phyloP scores from a whole-genome alignment of 2,113 vertebrate species.

The Eudorcas thomsonii region DNA sequence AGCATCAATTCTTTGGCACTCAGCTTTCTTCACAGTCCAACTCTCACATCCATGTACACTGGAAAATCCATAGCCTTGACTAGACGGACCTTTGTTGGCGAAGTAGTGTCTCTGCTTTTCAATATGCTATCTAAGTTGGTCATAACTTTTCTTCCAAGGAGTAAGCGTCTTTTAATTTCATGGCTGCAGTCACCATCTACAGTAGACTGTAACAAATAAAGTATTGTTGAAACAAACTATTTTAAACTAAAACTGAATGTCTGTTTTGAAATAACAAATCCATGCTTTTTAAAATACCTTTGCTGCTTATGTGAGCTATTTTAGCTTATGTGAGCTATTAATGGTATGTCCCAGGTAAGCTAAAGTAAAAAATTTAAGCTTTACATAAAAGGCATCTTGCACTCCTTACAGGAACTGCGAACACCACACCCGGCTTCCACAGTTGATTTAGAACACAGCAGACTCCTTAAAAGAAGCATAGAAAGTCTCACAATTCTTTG shows the following conservation, averaged over 20 bases:
- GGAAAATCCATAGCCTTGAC: too few relatives aligned
- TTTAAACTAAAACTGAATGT: neutral
- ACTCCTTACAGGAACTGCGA: constrained; percentile 51
- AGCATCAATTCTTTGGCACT: too few relatives aligned
- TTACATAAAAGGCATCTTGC: constrained; percentile 49
- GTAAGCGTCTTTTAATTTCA: too few relatives aligned
- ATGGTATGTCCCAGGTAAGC: constrained; percentile 48
- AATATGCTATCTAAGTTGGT: too few relatives aligned
- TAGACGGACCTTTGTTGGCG: too few relatives aligned
- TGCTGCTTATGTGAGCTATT: constrained; percentile 26
- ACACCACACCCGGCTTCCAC: constrained; percentile 17
- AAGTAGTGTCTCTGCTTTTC: too few relatives aligned
- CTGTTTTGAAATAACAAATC: neutral
- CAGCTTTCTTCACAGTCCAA: too few relatives aligned
- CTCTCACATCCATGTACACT: too few relatives aligned
- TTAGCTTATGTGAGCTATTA: constrained; percentile 28
- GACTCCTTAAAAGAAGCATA: neutral
- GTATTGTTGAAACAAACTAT: neutral
- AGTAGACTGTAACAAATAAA: neutral
- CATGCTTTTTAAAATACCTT: neutral
- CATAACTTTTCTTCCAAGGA: too few relatives aligned
- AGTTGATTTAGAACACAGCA: constrained; percentile 29
- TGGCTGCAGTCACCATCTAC: too few relatives aligned
- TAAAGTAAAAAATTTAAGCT: constrained; percentile 63
- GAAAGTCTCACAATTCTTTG: neutral